phyloP scores from a whole-genome alignment of 2,797 vertebrate genomes.

The Gorsachius magnificus region DNA sequence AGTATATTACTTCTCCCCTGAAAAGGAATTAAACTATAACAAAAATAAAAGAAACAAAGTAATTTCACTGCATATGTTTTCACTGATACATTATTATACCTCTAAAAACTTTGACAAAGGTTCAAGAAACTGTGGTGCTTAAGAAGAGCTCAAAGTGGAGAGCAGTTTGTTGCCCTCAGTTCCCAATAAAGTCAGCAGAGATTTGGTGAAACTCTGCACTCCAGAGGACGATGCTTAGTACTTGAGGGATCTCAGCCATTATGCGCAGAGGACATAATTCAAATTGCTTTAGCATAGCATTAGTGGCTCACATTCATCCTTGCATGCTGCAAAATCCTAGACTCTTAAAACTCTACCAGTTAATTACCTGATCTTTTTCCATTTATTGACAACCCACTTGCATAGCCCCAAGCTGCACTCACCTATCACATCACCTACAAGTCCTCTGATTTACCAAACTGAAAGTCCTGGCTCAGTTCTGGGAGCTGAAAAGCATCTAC shows the following conservation, averaged over 20 bases:
- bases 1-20: not conserved
- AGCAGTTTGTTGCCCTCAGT: not conserved
- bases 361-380: not conserved
- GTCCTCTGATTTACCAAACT: not conserved
- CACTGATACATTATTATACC: not conserved
- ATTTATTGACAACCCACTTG: not conserved
- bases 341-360: not conserved
- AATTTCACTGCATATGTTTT: not conserved
- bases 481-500: not conserved
- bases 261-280: not conserved
- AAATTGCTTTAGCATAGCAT: not conserved
- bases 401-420: not conserved
- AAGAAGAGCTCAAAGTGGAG: not conserved
- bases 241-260: not conserved
- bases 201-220: not conserved
- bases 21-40: not conserved
- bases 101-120: not conserved
- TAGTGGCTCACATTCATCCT: not conserved
- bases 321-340: not conserved
- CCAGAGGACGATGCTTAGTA: not conserved
- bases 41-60: not conserved
- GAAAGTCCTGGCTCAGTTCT: not conserved
- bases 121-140: not conserved
- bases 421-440: not conserved
- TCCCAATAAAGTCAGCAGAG: not conserved